Base-by-base conservation (phyloP, 23 tunicate species). In the Oikopleura vanhoeffeni region DNA sequence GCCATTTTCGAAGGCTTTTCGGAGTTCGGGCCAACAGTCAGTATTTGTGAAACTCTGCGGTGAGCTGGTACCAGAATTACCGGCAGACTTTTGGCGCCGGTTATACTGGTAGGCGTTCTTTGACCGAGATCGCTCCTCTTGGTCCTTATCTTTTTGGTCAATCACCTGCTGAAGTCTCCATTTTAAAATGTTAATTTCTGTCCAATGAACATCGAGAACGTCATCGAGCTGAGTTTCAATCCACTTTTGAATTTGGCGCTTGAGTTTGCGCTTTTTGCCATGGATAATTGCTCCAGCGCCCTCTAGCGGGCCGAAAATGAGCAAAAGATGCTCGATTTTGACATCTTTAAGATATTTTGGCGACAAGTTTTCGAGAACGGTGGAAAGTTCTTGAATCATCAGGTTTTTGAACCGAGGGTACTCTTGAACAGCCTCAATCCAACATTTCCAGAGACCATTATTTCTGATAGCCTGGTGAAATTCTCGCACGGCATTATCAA, bases 201-300 rank as follows among this genome's bases (percentile, higher is more conserved):
- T 38, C 79, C 79, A 71, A 38, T 71, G 79, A 3, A 18, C 79
- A 30, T 71, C 79, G 34, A 71, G 35, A 2, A 71, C 79, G 34
- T 71, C 79, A 4, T 71, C 79, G 38, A 38, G 79, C 79, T 71
- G 79, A 18, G 79, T 71, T 32, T 71, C 79, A 30, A 71, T 71
- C 79, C 79, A 71, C 38, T 71, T 71, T 2, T 28, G 34, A 3
- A 71, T 30, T 71, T 71, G 79, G 3, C 79, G 79, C 79, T 71
- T 71, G 38, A 71, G 38, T 30, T 71, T 71, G 34, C 79, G 79
- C 35, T 71, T 71, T 38, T 71, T 71, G 27, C 79, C 79, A 18
- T 71, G 79, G 38, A 71, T 71, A 30, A 3, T 13, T n/a, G n/a
- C n/a, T n/a, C n/a, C n/a, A 38, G 27, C 79, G 4, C 38, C 79